Percentiles rank a stretch among this genome's conserved stretches.
These are phyloP conservation scores for Reinhardtius hippoglossoides DNA, from an alignment of 2,113 vertebrate species.

Conservation along the genomic window DNA sequence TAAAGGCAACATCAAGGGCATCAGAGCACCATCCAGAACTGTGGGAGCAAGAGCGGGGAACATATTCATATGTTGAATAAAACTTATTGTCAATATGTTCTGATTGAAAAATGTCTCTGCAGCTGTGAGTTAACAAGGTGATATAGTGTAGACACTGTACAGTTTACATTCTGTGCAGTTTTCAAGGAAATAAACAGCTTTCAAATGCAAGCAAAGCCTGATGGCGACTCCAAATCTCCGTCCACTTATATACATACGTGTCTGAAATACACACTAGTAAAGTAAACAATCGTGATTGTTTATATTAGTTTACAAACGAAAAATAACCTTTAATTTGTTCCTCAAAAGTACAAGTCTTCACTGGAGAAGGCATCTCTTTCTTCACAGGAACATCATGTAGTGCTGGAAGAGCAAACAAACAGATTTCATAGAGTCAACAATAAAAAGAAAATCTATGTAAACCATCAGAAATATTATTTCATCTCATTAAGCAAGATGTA, in stretches of 20 bases:
- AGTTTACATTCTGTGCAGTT: background rate
- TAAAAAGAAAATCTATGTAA: background rate
- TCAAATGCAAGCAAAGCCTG: background rate
- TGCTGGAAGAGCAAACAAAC: conserved; percentile 67
- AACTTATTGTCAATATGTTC: background rate
- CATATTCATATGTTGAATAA: background rate
- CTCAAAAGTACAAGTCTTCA: conserved; percentile 93
- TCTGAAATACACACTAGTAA: background rate
- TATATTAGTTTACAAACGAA: background rate
- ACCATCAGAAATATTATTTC: background rate
- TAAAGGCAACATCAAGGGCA: conserved; percentile 88
- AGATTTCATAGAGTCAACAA: conserved; percentile 9
- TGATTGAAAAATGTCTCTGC: background rate
- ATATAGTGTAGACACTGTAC: background rate
- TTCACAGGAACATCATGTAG: conserved; percentile 91
- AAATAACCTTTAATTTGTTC: conserved; percentile 93
- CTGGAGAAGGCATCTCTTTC: conserved; percentile 91
- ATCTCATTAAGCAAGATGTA: background rate
- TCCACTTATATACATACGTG: background rate
- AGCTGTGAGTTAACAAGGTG: background rate
- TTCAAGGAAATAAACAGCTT: background rate
- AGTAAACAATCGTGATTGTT: background rate
- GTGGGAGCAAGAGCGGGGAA: conserved; percentile 50
- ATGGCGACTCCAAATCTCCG: background rate
- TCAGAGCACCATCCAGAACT: conserved; percentile 89